Evolutionary conservation across 2,797 vertebrate genomes (phyloP).

Genomic region (Trachops cirrhosus): DNA sequence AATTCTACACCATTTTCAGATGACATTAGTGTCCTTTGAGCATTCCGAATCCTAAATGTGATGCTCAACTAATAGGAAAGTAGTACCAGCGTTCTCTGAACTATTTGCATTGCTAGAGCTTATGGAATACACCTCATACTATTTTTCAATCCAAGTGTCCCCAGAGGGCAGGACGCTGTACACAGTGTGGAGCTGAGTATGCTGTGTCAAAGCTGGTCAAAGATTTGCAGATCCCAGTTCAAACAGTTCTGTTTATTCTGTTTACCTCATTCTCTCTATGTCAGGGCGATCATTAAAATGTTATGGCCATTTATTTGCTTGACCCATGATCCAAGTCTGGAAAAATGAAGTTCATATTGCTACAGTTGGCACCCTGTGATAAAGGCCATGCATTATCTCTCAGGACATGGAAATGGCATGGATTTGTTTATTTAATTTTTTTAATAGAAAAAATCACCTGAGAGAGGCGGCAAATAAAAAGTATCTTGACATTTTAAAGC

Average conservation of each 20-base stretch:
- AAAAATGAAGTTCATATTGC: slow-evolving; percentile 17
- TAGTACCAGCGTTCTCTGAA: not conserved
- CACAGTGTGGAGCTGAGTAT: not conserved
- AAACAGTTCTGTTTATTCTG: not conserved
- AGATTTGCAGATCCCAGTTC: not conserved
- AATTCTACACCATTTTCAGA: not conserved
- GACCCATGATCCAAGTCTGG: not conserved
- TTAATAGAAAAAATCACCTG: not conserved
- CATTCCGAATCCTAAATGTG: not conserved
- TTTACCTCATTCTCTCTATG: not conserved
- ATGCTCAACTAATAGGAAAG: not conserved
- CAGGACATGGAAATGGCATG: not conserved
- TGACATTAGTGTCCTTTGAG: not conserved
- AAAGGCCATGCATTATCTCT: not conserved
- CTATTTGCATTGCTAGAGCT: not conserved
- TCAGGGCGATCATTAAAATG: not conserved
- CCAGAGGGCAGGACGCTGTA: too few relatives aligned
- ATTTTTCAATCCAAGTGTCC: not conserved
- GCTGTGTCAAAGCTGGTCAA: not conserved
- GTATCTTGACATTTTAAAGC: slow-evolving; percentile 31
- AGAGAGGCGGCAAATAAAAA: not conserved
- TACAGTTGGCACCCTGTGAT: not conserved
- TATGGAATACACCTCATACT: not conserved
- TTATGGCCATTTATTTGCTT: slow-evolving; percentile 24
- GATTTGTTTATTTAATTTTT: not conserved